Percentiles rank a stretch among this genome's conserved stretches.
phyloP scores from a whole-genome alignment of 2,888 invertebrate species.

The Parapristionchus giblindavisi region DNA sequence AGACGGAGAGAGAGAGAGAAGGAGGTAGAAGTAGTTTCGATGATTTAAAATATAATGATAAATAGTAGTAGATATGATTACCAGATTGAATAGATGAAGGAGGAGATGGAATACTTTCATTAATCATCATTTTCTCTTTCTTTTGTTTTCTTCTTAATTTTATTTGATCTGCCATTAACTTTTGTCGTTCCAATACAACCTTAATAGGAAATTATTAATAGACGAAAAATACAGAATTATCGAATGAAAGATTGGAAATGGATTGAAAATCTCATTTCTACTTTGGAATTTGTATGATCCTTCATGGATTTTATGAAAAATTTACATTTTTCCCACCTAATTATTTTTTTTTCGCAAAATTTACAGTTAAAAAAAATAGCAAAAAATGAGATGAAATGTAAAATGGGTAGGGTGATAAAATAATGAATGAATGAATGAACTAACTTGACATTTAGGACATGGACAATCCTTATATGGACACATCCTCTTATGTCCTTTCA shows the following conservation, averaged over 20 bases:
- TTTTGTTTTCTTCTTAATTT: slow-evolving; percentile 60
- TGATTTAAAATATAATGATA: too few relatives aligned
- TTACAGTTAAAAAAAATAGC: too few relatives aligned
- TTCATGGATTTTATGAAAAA: too few relatives aligned
- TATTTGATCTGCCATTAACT: slow-evolving; percentile 63
- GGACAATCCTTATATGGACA: slow-evolving; percentile 60
- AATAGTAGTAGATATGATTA: too few relatives aligned
- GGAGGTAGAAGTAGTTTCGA: not conserved
- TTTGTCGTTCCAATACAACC: slow-evolving; percentile 61
- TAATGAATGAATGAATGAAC: not conserved
- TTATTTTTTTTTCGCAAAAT: too few relatives aligned
- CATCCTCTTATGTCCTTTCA: slow-evolving; percentile 60
- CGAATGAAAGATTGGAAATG: too few relatives aligned
- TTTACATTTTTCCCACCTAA: too few relatives aligned
- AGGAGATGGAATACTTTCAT: not conserved
- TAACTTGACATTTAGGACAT: slow-evolving; percentile 57
- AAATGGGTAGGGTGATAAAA: not conserved
- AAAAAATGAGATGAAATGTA: too few relatives aligned
- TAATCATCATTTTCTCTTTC: slow-evolving; percentile 41
- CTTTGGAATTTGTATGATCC: too few relatives aligned
- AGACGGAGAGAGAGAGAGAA: slow-evolving; percentile 1
- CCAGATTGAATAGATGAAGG: not conserved
- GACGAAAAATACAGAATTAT: too few relatives aligned
- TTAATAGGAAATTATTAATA: slow-evolving; percentile 14
- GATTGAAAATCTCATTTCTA: too few relatives aligned